A percentile compares a stretch with the other conserved stretches of the same genome.
phyloP scores from a whole-genome alignment of 2,113 vertebrate species.

The Bufo bufo region DNA sequence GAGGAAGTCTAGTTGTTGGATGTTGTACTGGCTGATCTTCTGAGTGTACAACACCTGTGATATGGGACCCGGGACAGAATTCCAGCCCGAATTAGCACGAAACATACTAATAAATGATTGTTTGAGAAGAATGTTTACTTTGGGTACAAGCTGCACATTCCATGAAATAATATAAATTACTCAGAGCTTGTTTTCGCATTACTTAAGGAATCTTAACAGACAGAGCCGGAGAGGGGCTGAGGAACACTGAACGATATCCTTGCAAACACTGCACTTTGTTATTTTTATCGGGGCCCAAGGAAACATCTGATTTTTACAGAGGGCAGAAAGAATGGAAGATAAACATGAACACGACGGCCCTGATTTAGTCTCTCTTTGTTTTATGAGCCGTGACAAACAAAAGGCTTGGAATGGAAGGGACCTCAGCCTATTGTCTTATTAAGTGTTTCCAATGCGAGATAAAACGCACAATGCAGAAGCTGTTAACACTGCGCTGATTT shows the following conservation, averaged over 20 bases:
- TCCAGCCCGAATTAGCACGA: slow-evolving; percentile 41
- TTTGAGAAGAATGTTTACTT: slow-evolving; percentile 59
- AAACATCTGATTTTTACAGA: slow-evolving; percentile 72
- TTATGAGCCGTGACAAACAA: slow-evolving; percentile 34
- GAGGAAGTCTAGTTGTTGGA: neutral
- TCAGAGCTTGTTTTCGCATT: slow-evolving; percentile 65
- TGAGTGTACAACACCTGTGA: slow-evolving; percentile 61
- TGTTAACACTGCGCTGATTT: slow-evolving; percentile 17
- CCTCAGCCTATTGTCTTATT: slow-evolving; percentile 8
- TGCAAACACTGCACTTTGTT: slow-evolving; percentile 66
- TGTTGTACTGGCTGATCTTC: accelerated
- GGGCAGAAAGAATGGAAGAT: slow-evolving; percentile 63
- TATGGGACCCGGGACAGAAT: slow-evolving; percentile 15
- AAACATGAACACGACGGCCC: slow-evolving; percentile 60
- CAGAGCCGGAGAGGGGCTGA: slow-evolving; percentile 62
- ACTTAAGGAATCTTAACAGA: slow-evolving; percentile 69
- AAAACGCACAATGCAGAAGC: slow-evolving; percentile 1
- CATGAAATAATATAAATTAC: slow-evolving; percentile 65
- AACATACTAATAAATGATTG: slow-evolving; percentile 58
- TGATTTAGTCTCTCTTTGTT: slow-evolving; percentile 30
- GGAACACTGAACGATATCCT: slow-evolving; percentile 69
- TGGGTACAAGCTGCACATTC: slow-evolving; percentile 67
- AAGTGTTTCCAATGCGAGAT: slow-evolving; percentile 9
- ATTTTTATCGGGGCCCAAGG: slow-evolving; percentile 67
- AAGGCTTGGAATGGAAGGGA: slow-evolving; percentile 16